Conservation (phyloP, 2,113 vertebrate genomes). For the Neotragus moschatus region DNA sequence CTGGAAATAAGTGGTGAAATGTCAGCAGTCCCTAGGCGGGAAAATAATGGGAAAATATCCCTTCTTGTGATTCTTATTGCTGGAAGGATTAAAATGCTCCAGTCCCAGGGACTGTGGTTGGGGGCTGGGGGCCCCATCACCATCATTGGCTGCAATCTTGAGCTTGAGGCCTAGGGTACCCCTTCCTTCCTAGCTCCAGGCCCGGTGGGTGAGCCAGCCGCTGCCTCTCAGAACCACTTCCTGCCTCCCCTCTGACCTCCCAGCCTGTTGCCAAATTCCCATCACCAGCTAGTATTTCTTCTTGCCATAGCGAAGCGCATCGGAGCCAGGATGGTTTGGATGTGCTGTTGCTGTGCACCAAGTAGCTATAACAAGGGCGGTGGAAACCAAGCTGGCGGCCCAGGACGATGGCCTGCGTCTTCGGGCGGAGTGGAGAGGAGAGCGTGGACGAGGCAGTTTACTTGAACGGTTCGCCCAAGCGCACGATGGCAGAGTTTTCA, state of each 20-base stretch:
- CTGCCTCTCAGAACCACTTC: neutral
- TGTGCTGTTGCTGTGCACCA: accelerated
- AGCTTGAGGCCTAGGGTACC: neutral
- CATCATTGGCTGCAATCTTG: neutral
- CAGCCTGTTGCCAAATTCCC: accelerated
- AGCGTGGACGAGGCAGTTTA: accelerated
- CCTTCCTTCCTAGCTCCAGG: neutral
- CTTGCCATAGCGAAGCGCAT: accelerated
- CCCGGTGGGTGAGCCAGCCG: accelerated
- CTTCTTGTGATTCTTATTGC: neutral
- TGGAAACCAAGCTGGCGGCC: accelerated
- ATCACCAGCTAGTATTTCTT: too few relatives aligned
- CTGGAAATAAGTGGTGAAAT: constrained; percentile 54
- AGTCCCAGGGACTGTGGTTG: neutral
- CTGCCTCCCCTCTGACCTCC: neutral
- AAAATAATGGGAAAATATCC: neutral
- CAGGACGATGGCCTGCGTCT: neutral
- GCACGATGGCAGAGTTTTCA: neutral
- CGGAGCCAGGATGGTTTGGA: accelerated
- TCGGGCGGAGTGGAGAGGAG: accelerated
- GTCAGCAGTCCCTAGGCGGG: constrained; percentile 27
- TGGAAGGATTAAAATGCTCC: constrained; percentile 24
- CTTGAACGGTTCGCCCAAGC: accelerated
- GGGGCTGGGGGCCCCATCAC: neutral
- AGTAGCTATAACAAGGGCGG: accelerated